Conservation (phyloP, 2,888 invertebrate genomes). For the Pandemis corylana region DNA sequence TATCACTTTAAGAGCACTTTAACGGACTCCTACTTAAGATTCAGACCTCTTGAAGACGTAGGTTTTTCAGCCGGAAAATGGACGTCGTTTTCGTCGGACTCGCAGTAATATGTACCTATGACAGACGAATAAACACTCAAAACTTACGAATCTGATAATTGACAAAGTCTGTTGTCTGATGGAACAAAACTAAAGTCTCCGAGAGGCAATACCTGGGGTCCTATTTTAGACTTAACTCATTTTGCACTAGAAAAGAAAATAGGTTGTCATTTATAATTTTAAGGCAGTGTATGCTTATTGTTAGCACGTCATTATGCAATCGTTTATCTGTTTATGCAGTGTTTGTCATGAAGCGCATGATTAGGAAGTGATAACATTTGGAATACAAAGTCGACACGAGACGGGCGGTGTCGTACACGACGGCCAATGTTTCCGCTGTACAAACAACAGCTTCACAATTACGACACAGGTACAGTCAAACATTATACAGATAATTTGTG, state of each 20-base stretch:
- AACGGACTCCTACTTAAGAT: background rate
- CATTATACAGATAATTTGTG: background rate
- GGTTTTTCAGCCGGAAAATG: no score
- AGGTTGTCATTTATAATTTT: background rate
- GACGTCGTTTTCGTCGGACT: no score
- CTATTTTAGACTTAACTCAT: no score
- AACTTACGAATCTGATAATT: no score
- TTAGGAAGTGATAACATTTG: slow-evolving; percentile 23
- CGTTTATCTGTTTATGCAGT: background rate
- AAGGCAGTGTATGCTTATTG: background rate
- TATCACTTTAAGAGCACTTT: slow-evolving; percentile 8
- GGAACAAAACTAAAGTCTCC: no score
- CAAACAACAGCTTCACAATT: background rate
- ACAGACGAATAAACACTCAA: no score
- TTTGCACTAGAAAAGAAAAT: no score
- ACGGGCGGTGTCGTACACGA: slow-evolving; percentile 19
- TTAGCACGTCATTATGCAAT: background rate
- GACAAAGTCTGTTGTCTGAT: no score
- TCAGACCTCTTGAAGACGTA: background rate
- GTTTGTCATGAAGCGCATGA: slow-evolving; percentile 4
- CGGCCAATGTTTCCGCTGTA: background rate
- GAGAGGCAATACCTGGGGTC: no score
- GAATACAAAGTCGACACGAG: slow-evolving; percentile 15
- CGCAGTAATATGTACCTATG: no score
- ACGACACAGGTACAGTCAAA: background rate